Evolutionary conservation across 2,797 vertebrate genomes (phyloP).

Genomic region (Scomberomorus guttatus): DNA sequence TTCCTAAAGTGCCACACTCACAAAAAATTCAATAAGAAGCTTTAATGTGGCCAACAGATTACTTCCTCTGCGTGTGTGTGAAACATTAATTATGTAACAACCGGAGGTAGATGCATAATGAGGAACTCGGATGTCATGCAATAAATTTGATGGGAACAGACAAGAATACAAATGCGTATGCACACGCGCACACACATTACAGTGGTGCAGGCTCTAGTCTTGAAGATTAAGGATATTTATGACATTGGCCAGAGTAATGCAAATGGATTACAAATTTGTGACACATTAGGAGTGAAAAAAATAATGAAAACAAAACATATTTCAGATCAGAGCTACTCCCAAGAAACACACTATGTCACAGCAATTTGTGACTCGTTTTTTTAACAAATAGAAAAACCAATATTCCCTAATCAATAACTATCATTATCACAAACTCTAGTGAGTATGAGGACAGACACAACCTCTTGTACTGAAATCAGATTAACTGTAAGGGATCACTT

Average conservation of each 20-base stretch:
- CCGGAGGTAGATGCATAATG: constrained; percentile 45
- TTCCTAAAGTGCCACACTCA: background rate
- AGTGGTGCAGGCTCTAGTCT: constrained; percentile 5
- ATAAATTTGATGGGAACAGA: constrained; percentile 42
- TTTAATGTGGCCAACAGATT: constrained; percentile 34
- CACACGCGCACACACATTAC: constrained; percentile 17
- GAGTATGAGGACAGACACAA: background rate
- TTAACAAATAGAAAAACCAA: constrained; percentile 11
- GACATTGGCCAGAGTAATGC: constrained; percentile 34
- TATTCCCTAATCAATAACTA: constrained; percentile 9
- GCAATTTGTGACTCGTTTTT: background rate
- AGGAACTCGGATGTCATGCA: constrained; percentile 29
- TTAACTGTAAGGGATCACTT: background rate
- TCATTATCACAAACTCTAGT: background rate
- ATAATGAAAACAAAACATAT: constrained; percentile 28
- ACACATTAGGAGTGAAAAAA: constrained; percentile 22
- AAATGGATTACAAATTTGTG: constrained; percentile 58
- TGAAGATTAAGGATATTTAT: constrained; percentile 43
- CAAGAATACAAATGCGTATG: constrained; percentile 22
- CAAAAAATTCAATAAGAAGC: constrained; percentile 18
- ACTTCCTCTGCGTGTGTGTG: constrained; percentile 23
- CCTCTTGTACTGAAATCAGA: no score
- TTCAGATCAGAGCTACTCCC: constrained; percentile 18
- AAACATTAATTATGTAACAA: constrained; percentile 56
- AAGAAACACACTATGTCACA: constrained; percentile 5